These are phyloP conservation scores for Montipora capitata DNA, from an alignment of 92 coral and sea anemone species.

Conservation along the genomic window DNA sequence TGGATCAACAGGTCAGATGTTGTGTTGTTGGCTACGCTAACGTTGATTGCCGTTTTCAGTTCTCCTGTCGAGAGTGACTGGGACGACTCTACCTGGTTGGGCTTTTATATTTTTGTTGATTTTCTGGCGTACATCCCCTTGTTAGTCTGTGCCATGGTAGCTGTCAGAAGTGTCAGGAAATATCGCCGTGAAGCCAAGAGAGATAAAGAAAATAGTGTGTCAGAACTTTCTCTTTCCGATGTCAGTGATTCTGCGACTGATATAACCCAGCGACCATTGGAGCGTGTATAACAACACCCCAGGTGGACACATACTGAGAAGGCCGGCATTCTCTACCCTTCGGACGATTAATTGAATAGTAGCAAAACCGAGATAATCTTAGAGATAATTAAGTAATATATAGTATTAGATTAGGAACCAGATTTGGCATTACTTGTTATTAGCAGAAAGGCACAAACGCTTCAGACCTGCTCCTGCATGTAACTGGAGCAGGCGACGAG, in stretches of 20 bases:
- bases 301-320: too few species aligned
- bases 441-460: too few species aligned
- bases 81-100: neutral
- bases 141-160: constrained; percentile 10
- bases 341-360: too few species aligned
- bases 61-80: constrained; percentile 26
- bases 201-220: neutral
- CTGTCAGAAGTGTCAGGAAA: constrained; percentile 5
- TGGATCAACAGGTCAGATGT: constrained; percentile 57
- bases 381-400: too few species aligned
- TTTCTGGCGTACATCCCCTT: constrained; percentile 39
- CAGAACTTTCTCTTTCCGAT: constrained; percentile 32
- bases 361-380: too few species aligned
- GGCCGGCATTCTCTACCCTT: too few species aligned
- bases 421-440: too few species aligned
- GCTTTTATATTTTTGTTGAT: neutral
- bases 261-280: too few species aligned
- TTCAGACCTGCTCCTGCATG: too few species aligned
- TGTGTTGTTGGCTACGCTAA: constrained; percentile 26
- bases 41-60: constrained; percentile 48
- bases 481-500: too few species aligned
- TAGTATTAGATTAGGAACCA: too few species aligned
- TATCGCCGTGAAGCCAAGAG: constrained; percentile 15
- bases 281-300: too few species aligned
- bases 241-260: constrained; percentile 10